A percentile compares a stretch with the other conserved stretches of the same genome.
Evolutionary conservation across 2,113 vertebrate species (phyloP).

Genomic region (Athene noctua): DNA sequence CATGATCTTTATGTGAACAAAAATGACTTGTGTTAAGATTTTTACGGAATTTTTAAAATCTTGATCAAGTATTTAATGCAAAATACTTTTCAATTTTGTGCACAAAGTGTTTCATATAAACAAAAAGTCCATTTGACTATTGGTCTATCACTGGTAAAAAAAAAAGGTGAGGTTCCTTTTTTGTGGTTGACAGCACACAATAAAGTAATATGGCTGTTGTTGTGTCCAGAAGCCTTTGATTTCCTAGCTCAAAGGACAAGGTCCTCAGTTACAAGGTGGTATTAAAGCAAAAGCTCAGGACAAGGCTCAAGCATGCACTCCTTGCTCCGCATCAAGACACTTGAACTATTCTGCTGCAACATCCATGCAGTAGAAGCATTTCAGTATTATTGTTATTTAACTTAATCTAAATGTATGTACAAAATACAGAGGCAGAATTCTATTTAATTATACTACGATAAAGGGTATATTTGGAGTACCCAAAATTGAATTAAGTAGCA

Average conservation of each 20-base stretch:
- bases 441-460: neutral
- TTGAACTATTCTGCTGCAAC: neutral
- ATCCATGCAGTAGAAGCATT: neutral
- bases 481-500: neutral
- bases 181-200: neutral
- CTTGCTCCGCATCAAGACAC: accelerated
- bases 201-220: neutral
- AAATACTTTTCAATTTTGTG: neutral
- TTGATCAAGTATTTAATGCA: neutral
- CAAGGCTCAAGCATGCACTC: neutral
- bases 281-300: neutral
- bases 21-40: neutral
- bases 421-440: neutral
- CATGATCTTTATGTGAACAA: neutral
- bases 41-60: neutral
- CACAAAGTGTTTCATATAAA: neutral
- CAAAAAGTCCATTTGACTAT: neutral
- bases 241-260: neutral
- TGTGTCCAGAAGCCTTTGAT: neutral
- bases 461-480: neutral
- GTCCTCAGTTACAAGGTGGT: neutral
- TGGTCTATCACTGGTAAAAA: neutral
- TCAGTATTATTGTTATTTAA: neutral
- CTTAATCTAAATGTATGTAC: neutral
- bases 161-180: neutral